Evolutionary conservation across 2,888 invertebrate genomes (phyloP).

Genomic region (Drosophila kanekoi): DNA sequence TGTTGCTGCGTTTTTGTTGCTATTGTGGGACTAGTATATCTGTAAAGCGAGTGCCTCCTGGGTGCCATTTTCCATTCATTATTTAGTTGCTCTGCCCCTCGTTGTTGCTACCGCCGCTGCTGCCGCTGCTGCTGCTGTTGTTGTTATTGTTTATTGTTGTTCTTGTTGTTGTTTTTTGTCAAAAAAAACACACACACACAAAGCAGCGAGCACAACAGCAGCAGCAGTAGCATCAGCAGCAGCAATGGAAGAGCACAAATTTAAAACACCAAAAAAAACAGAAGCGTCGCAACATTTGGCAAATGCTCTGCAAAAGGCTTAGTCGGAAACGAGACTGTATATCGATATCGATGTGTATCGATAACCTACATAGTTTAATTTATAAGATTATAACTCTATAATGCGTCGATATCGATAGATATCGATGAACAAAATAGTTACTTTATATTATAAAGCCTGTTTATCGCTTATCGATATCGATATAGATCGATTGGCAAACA

Average conservation of each 20-base stretch:
- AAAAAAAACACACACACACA: conserved; percentile 18
- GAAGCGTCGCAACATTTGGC: background rate
- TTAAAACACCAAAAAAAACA: conserved; percentile 1
- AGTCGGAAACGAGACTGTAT: too few species aligned
- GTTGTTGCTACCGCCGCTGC: conserved; percentile 17
- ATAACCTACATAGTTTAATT: too few species aligned
- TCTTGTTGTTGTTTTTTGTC: conserved; percentile 3
- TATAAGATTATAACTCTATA: too few species aligned
- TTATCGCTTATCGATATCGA: too few species aligned
- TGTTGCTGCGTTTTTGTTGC: conserved; percentile 6
- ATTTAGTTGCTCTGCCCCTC: conserved; percentile 39
- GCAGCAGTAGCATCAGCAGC: background rate
- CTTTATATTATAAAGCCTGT: too few species aligned
- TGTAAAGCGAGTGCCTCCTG: conserved; percentile 55
- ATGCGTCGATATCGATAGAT: too few species aligned
- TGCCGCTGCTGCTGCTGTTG: conserved; percentile 10
- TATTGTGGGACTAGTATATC: conserved; percentile 18
- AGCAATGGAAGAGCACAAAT: conserved; percentile 10
- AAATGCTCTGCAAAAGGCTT: conserved; percentile 2
- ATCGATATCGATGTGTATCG: too few species aligned
- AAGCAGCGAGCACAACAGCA: conserved; percentile 14
- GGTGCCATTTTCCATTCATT: conserved; percentile 72
- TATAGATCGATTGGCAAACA: too few species aligned
- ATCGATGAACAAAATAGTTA: too few species aligned
- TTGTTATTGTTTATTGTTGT: conserved; percentile 5